A percentile compares a stretch with the other conserved stretches of the same genome.
Conservation (phyloP, 2,797 vertebrate species). For the Myotis myotis region DNA sequence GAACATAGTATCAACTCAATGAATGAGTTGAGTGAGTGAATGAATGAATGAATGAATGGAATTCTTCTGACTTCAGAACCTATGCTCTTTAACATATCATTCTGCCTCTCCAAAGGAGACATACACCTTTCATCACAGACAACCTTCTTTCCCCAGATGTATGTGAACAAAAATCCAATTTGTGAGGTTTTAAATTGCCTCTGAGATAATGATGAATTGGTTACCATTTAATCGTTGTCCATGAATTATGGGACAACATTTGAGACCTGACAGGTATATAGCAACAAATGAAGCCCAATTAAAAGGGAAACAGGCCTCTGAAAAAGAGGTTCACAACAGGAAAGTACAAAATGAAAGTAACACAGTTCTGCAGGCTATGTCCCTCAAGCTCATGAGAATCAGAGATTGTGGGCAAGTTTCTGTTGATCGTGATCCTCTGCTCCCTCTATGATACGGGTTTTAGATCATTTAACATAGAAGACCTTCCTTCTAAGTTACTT, state of each 20-base stretch:
- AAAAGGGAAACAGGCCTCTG: conserved; percentile 42
- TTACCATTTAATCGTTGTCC: conserved; percentile 68
- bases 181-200: conserved; percentile 51
- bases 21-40: not conserved
- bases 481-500: not conserved
- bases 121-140: not conserved
- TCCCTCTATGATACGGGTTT: not conserved
- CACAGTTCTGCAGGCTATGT: not conserved
- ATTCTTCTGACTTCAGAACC: not conserved
- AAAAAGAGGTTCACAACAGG: conserved; percentile 21
- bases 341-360: conserved; percentile 43
- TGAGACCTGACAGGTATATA: conserved; percentile 70
- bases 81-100: not conserved
- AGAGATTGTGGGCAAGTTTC: not conserved
- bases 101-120: not conserved
- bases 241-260: conserved; percentile 70
- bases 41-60: not conserved
- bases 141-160: not conserved
- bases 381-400: not conserved
- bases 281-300: conserved; percentile 64
- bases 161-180: not conserved
- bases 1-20: not conserved
- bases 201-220: conserved; percentile 55
- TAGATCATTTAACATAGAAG: not conserved
- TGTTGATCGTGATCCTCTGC: not conserved